phyloP scores from a whole-genome alignment of 2,113 vertebrate genomes.

The Oryctolagus cuniculus region mOryCun1.1 NC_091435.1:82254501-82255000 shows the following conservation, averaged over 20 bases:
- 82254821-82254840: background rate
- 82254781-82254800: background rate
- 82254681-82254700: background rate
- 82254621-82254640: slow-evolving; percentile 52
- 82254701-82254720: background rate
- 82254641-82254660: slow-evolving; percentile 36
- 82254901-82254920: too few species aligned
- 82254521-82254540: slow-evolving; percentile 51
- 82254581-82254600: slow-evolving; percentile 37
- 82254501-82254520: slow-evolving; percentile 65
- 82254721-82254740: slow-evolving; percentile 26
- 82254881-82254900: too few species aligned
- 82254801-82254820: background rate
- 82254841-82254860: too few species aligned
- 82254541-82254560: slow-evolving; percentile 39
- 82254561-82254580: background rate
- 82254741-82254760: background rate
- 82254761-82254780: slow-evolving; percentile 35
- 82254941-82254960: too few species aligned
- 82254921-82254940: too few species aligned
- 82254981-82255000: too few species aligned
- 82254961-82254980: too few species aligned
- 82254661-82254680: slow-evolving; percentile 33
- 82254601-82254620: background rate
- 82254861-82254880: too few species aligned